Conservation (phyloP, 2,797 vertebrate genomes). For the Oreochromis mossambicus region DNA sequence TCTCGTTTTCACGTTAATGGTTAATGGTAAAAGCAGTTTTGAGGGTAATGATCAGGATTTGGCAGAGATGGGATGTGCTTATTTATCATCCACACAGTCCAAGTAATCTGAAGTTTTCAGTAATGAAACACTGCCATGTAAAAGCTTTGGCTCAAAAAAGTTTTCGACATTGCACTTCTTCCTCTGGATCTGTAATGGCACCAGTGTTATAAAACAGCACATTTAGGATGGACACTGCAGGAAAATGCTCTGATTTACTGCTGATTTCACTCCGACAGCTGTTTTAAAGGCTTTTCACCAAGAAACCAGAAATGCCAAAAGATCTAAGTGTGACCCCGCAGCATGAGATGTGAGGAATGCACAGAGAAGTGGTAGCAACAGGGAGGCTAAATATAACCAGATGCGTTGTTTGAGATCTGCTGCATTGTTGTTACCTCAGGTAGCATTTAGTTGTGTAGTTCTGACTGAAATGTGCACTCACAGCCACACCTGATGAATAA, state of each 20-base stretch:
- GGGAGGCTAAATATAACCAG: conserved; percentile 51
- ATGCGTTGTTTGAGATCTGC: conserved; percentile 22
- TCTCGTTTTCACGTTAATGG: neutral
- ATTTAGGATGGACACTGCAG: neutral
- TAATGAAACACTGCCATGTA: neutral
- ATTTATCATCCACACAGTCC: neutral
- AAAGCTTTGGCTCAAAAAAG: neutral
- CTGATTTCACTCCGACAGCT: neutral
- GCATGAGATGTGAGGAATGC: conserved; percentile 11
- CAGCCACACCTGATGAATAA: neutral
- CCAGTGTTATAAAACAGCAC: neutral
- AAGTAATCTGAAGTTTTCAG: neutral
- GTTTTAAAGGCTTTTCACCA: conserved; percentile 35
- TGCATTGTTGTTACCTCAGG: conserved; percentile 21
- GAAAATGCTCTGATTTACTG: conserved; percentile 19
- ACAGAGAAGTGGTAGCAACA: conserved; percentile 48
- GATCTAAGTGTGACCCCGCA: conserved; percentile 32
- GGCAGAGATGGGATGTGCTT: neutral
- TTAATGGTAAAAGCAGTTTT: neutral
- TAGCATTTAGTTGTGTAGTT: conserved; percentile 8
- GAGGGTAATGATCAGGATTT: neutral
- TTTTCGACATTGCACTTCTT: too few relatives aligned
- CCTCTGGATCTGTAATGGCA: too few relatives aligned
- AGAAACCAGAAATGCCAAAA: conserved; percentile 3
- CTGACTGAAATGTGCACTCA: neutral